Evolutionary conservation across 2,888 invertebrate genomes (phyloP), one percentile per base, ranked within the genome.

Genomic region (Machimus rusticus): DNA sequence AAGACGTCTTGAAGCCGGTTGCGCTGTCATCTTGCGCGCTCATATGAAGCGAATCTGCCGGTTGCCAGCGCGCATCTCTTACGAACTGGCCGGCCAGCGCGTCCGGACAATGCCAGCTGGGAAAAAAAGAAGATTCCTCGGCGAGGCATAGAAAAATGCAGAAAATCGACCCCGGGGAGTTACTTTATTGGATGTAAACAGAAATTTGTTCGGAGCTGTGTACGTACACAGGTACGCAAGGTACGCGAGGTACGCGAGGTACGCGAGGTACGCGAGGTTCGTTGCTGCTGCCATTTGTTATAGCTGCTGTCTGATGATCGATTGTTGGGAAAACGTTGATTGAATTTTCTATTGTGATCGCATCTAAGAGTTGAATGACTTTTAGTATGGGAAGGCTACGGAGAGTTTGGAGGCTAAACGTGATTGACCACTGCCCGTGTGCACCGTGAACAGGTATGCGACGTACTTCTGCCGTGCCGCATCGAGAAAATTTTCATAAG

Each of bases 241-340:
- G n/a, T 84, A 85, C 39, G 74, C 28, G 28, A 85, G 85, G 85
- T 85, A 85, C 43, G 85, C 37, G 23, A 85, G n/a, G 46, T 76
- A 51, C 43, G 85, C 37, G 23, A 85, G n/a, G 46, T 76, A 51
- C 43, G 85, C 37, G 19, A 85, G 12, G 46, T 76, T 34, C n/a
- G 85, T 76, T 86, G 74, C 55, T 77, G 86, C 46, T 86, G 86
- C 57, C 66, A 78, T 78, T 78, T 78, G 78, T 86, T 57, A n/a
- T n/a, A 57, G 57, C 55, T 51, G 57, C 55, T 78, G 86, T 57
- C 78, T 57, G 77, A 86, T 86, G 86, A 86, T 86, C 78, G 86
- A 79, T 86, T 86, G 86, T 86, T 86, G 86, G 39, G 79, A 86
- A 86, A 79, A 86, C 77, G 86, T 78, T 86, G 86, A 86, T 86